Evolutionary conservation across 2,113 vertebrate genomes (phyloP), one percentile per base, ranked within the genome.

Genomic region (Cryptoleucopteryx plumbea): DNA sequence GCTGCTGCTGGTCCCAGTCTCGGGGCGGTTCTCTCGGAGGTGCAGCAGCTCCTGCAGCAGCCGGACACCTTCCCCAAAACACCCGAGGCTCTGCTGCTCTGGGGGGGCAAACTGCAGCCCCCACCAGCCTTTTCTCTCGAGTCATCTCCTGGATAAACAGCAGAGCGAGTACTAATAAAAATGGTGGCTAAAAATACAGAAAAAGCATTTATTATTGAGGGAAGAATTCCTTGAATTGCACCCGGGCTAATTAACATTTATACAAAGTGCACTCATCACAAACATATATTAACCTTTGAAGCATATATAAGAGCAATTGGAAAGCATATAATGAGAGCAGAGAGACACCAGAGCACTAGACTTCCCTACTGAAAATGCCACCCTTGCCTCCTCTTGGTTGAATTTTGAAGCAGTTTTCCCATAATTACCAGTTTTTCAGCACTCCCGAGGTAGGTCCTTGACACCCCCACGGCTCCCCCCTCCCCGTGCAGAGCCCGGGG

Each of bases 241-340:
- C 73, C 61, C 34, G 0, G 6, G 74, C 92, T 94, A 95, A 94
- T 94, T 93, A 96, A 89, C 97, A 94, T 93, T 93, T 93, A 68
- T 52, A 88, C 93, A 59, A 88, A 96, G 84, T 70, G 72, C 84
- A 79, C 95, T 95, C 94, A 63, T 97, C 96, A 95, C 89, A 93
- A 96, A 93, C 94, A 93, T 79, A 84, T 19, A 96, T 96, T 97
- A 96, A 96, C 97, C 96, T 97, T 94, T 91, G 95, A 92, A 74
- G 93, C 83, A 73, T 55, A 88, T 38, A 48, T n/a, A 93, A 96
- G 93, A 93, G 94, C 92, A 82, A 42, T 13, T 58, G 77, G 42
- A 27, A 97, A 88, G 88, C 80, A 83, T 27, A 23, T 90, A 89
- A 93, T 17, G 80, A 93, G 85, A 94, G 96, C 29, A 10, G 83